Percentiles rank a stretch among this genome's conserved stretches.
phyloP scores from a whole-genome alignment of 2,113 vertebrate genomes.

The Macquaria australasica region DNA sequence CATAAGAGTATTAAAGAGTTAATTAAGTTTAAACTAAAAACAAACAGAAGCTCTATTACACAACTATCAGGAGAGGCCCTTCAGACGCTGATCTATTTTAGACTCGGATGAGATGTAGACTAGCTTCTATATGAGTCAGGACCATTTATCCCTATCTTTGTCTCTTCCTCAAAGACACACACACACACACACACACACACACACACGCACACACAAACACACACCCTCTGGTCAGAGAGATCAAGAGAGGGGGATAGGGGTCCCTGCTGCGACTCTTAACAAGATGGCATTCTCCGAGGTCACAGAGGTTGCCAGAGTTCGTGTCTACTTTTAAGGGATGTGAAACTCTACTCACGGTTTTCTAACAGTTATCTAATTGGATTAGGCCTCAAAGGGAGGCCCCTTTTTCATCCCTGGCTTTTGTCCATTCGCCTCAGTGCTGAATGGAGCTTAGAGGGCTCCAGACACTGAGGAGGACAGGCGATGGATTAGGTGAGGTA shows the following conservation, averaged over 20 bases:
- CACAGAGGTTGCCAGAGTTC: conserved; percentile 68
- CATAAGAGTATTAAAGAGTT: conserved; percentile 76
- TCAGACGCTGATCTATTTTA: conserved; percentile 42
- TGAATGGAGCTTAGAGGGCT: conserved; percentile 67
- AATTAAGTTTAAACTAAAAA: conserved; percentile 76
- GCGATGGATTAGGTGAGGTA: conserved; percentile 76
- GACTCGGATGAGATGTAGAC: conserved; percentile 42
- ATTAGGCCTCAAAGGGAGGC: conserved; percentile 80
- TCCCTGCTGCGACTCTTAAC: conserved; percentile 69
- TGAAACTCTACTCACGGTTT: conserved; percentile 76
- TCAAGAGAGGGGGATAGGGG: conserved; percentile 48
- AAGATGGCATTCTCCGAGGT: conserved; percentile 70
- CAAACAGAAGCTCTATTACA: conserved; percentile 66
- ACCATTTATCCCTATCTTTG: conserved; percentile 5
- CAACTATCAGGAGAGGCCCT: conserved; percentile 59
- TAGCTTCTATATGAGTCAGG: conserved; percentile 9
- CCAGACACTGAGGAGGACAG: conserved; percentile 59
- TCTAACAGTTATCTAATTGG: conserved; percentile 82
- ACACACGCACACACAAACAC: conserved; percentile 33
- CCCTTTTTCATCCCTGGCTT: conserved; percentile 70
- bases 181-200: conserved; percentile 32
- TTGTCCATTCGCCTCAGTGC: conserved; percentile 66
- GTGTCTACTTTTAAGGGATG: conserved; percentile 73
- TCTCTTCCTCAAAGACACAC: conserved; percentile 24
- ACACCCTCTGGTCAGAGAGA: conserved; percentile 52